Evolutionary conservation across 1,140 invertebrate species (phyloP), one percentile per base, ranked within the genome.

Genomic region (Campoletis sonorensis): DNA sequence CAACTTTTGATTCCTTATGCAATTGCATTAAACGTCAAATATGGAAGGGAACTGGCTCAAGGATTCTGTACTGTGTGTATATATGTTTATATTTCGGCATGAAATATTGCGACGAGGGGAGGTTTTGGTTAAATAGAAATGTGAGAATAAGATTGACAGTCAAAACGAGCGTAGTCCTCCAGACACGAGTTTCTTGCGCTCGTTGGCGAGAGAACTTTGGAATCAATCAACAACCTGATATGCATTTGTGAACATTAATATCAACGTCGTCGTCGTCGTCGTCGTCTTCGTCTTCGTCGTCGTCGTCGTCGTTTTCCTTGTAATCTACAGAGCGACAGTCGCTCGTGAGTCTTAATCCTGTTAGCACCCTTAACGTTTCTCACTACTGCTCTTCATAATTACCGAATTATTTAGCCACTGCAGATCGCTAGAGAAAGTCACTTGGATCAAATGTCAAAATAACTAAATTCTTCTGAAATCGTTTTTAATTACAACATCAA

Each of bases 221-320:
- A 87, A 87, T 88, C 88, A 89, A 89, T 87, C 86, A 87, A 85
- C 84, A 85, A 84, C 81, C 86, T 85, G 87, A 86, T 81, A 81
- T 86, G 87, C 86, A 88, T 88, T 86, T 82, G 84, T 84, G 88
- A 89, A 88, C 86, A 88, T 88, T 86, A 88, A 87, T 88, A 88
- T 87, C 85, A 86, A 83, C 84, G 86, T 87, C 85, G 85, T 81
- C 84, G 49, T 75, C 72, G 73, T 33, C 73, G 51, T 58, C 54
- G 72, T 54, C 45, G 3, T 86, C 86, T 85, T 83, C 84, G 86
- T 87, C 86, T 84, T 82, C 83, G 64, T 67, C 64, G 54, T n/a
- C 54, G 51, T 30, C 54, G 72, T 15, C n/a, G 23, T 21, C 58
- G 58, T 64, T 54, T 15, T n/a, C 58, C 15, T 64, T 64, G 61